Evolutionary conservation across 2,797 vertebrate genomes (phyloP), one percentile per base, ranked within the genome.

Genomic region (Coreius guichenoti): DNA sequence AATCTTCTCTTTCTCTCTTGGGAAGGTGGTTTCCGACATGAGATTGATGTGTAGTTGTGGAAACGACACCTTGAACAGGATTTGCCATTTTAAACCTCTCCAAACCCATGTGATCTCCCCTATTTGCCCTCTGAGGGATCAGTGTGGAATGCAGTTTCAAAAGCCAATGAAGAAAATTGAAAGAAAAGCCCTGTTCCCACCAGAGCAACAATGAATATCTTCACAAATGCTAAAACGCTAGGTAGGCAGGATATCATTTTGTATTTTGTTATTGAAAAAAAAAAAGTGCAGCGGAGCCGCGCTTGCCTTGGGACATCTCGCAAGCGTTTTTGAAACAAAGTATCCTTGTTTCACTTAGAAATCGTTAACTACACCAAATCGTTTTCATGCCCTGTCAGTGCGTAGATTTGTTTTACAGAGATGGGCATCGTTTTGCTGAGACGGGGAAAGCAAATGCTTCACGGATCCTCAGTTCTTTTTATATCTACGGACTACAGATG

Each of bases 1-100:
- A 95, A 94, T 94, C 82, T 89, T 80, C 87, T 88, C 90, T 39
- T 84, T 94, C 94, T 95, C 94, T 91, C 63, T 92, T 92, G 94
- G 92, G 93, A 92, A 89, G 74, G 54, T 45, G 79, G 90, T 93
- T 93, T 94, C 93, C 92, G 94, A 92, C 93, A 93, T 93, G 91
- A 94, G 95, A 95, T 95, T 94, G 94, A 94, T 95, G 94, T 93
- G 93, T 95, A 89, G 58, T 90, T 92, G 92, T 93, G 92, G 93
- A 95, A 95, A 95, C 94, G 94, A 94, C 94, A 95, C 93, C 93
- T 95, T 94, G 94, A 94, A 94, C 94, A 94, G 93, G 95, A 95
- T 95, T 95, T 95, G 93, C 94, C 94, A 94, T 95, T 95, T 93
- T 93, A 95, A 96, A 95, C 94, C 95, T 94, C 92, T 93, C 93